Evolutionary conservation across 2,888 invertebrate species (phyloP), one percentile per base, ranked within the genome.

Genomic region (Agapostemon virescens): DNA sequence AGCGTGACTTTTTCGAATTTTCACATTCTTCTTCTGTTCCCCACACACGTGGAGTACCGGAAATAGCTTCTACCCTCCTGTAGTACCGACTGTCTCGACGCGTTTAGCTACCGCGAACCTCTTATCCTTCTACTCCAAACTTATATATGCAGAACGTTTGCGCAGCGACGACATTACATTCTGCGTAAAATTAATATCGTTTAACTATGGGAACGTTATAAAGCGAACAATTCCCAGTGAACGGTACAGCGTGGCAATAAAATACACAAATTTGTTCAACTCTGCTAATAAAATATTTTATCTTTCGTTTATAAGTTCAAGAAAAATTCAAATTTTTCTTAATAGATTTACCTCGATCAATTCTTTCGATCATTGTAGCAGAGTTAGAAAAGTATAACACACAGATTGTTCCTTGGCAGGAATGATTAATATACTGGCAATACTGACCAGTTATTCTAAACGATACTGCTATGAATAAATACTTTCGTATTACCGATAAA

Each of bases 11-110:
- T 85, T 85, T 78, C 74, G 49, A 82, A 84, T 84, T 86, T 83
- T 81, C 79, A 79, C 83, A 79, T 85, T 85, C 84, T 77, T 75
- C 77, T 61, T 74, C 49, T 71, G 63, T 63, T 61, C 79, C 81
- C 78, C 82, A 71, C 80, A 77, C 78, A 77, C 70, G 77, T 80
- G 55, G 75, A 36, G 23, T 74, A 75, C 79, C 86, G 83, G 85
- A 84, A 87, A 87, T 87, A 87, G 83, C 85, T 83, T 69, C 75
- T 77, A 69, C 72, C 72, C 76, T 79, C 63, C 38, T 67, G 55
- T 26, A 52, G 71, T 45, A 38, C 58, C 61, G 42, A 61, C 67
- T 58, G 67, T 77, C 71, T 77, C 72, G 52, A 55, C 69, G 68
- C 75, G 58, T 76, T 80, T 58, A 69, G 71, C 69, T 76, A 68